Evolutionary conservation across 2,113 vertebrate genomes (phyloP).

Genomic region (Gnathonemus echidnorhynchus): DNA sequence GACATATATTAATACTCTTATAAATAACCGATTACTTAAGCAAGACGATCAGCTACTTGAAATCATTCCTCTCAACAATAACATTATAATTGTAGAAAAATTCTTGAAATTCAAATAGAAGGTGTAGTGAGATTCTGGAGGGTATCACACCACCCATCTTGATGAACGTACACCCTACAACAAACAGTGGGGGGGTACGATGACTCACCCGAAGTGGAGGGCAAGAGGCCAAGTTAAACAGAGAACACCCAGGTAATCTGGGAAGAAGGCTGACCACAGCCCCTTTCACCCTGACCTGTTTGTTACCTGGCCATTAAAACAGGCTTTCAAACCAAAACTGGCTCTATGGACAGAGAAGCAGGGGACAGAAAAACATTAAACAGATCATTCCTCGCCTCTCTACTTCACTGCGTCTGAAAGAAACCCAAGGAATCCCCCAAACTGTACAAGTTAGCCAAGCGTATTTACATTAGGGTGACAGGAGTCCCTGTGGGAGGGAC

Average conservation of each 20-base stretch:
- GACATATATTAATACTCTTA: background rate
- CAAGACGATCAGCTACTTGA: background rate
- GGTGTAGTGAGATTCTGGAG: background rate
- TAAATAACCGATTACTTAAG: background rate
- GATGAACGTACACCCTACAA: background rate
- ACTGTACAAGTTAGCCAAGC: constrained; percentile 50
- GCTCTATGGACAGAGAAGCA: background rate
- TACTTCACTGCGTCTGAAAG: constrained; percentile 45
- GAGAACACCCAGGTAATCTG: background rate
- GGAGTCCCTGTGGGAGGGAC: constrained; percentile 31
- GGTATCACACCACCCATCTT: background rate
- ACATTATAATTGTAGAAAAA: background rate
- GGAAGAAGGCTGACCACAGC: background rate
- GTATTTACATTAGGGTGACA: constrained; percentile 56
- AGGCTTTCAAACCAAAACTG: background rate
- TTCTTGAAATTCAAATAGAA: background rate
- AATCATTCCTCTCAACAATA: background rate
- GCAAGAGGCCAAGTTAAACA: background rate
- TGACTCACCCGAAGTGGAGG: background rate
- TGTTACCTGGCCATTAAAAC: constrained; percentile 6
- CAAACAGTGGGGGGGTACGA: background rate
- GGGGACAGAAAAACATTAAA: constrained; percentile 31
- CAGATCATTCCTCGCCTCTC: constrained; percentile 39
- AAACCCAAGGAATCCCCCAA: constrained; percentile 50
- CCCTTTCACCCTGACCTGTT: background rate